phyloP scores from a whole-genome alignment of 2,797 vertebrate species.

The Melanotaenia trifasciata region DNA sequence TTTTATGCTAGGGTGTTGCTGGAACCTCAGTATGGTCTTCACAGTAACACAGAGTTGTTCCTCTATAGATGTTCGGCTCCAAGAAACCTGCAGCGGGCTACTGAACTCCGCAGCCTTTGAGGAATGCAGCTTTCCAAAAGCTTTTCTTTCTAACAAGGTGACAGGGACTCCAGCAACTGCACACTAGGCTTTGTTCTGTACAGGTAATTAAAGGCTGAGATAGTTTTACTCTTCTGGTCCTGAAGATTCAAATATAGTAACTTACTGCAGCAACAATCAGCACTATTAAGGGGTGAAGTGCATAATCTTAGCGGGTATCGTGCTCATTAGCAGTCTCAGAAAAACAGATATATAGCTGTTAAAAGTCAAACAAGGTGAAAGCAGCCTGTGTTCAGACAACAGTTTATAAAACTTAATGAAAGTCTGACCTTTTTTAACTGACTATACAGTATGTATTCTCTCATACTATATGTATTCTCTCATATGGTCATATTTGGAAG shows the following conservation, averaged over 20 bases:
- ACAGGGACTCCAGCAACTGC: slow-evolving; percentile 23
- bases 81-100: slow-evolving; percentile 26
- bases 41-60: slow-evolving; percentile 14
- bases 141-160: slow-evolving; percentile 54
- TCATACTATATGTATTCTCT: neutral
- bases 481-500: neutral
- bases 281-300: slow-evolving; percentile 32
- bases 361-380: slow-evolving; percentile 4
- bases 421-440: slow-evolving; percentile 7
- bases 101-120: slow-evolving; percentile 32
- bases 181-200: slow-evolving; percentile 45
- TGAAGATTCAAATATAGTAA: slow-evolving; percentile 25
- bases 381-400: neutral
- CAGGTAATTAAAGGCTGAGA: slow-evolving; percentile 28
- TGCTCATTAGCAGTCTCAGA: slow-evolving; percentile 40
- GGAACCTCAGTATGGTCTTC: slow-evolving; percentile 8
- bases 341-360: slow-evolving; percentile 25
- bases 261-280: slow-evolving; percentile 32
- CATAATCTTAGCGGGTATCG: slow-evolving; percentile 50
- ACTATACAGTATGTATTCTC: neutral
- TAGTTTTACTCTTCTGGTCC: slow-evolving; percentile 23
- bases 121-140: slow-evolving; percentile 23
- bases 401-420: neutral
- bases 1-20: neutral
- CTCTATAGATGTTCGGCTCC: slow-evolving; percentile 15